Base-by-base conservation (phyloP, 2,113 vertebrate genomes). In the Trichechus manatus region DNA sequence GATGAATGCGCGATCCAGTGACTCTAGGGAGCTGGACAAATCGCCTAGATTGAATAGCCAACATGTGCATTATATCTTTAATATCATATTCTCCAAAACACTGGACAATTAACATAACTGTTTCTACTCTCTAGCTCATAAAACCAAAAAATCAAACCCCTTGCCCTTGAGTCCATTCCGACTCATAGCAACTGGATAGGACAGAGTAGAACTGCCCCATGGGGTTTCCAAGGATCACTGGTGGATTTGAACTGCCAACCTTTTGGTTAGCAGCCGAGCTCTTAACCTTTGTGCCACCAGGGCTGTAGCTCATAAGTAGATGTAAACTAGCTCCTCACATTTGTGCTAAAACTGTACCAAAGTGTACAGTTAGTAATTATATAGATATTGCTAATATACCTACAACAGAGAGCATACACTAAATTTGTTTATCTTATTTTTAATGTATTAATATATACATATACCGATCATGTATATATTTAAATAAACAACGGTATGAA, bases 301-400 rank as follows among this genome's bases (percentile, higher is more conserved):
- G 53, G 53, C n/a, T 94, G 27, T 36, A 47, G 75, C 89, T 96
- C 68, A 61, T n/a, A 93, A 89, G 39, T 1, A 75, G 81, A 94
- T 93, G 59, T 87, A 88, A 95, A 96, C 83, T 36, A 89, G 7
- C 47, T 93, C 31, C 91, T 95, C 84, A 53, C 25, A 36, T 87
- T 74, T 96, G 80, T 96, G 95, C 61, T 93, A 82, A 93, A 95
- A 88, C 68, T 81, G 27, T 23, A 27, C 80, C 87, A 59, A 91
- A 93, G 90, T n/a, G 19, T 42, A 78, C 14, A 33, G 53, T 68
- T 66, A 78, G 29, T 61, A 80, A 87, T 74, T 77, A 20, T 8
- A 50, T 3, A 87, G 89, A 31, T 39, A n/a, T 61, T 81, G 85
- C 19, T 72, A 72, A 87, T 63, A 83, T 19, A 42, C 59, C 75